Evolutionary conservation across 2,888 invertebrate species (phyloP), one percentile per base, ranked within the genome.

Genomic region (Stegophylla sp.): DNA sequence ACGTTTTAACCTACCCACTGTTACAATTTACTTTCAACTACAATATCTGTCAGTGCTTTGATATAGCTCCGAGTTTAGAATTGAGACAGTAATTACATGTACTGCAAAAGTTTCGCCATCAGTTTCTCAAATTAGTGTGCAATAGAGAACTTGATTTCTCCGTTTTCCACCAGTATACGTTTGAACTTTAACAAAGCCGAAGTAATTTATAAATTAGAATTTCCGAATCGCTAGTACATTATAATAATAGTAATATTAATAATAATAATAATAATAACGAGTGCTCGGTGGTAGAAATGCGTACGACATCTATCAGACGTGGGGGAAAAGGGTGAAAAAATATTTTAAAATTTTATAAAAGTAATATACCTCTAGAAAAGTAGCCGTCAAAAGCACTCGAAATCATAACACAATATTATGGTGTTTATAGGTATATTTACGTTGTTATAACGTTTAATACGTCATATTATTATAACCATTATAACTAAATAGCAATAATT

Each of bases 401-500:
- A n/a, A 12, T 23, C 17, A 45, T 23, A 34, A 56, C 48, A 63
- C 20, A 20, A 74, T 7, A 20, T 13, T 9, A 15, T 5, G 15
- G 17, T 2, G 23, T 26, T 59, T 43, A 64, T 43, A 13, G n/a
- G 5, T 20, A 20, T 41, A n/a, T n/a, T n/a, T n/a, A n/a, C n/a
- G n/a, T n/a, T n/a, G n/a, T n/a, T n/a, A n/a, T n/a, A n/a, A n/a
- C n/a, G n/a, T n/a, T n/a, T 34, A 43, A 64, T n/a, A 20, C 13
- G 43, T 12, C 23, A 12, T 34, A 10, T 69, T 20, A 51, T 17
- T 15, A 28, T 53, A 41, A 23, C 15, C n/a, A 7, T 56, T 3
- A 7, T 28, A n/a, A 7, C 45, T n/a, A 28, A 45, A 73, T 43
- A 59, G 48, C 51, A 61, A 61, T 61, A 63, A 63, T 61, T 45